A percentile compares a stretch with the other conserved stretches of the same genome.
Conservation (phyloP, 2,113 vertebrate species). For the Morone saxatilis region DNA sequence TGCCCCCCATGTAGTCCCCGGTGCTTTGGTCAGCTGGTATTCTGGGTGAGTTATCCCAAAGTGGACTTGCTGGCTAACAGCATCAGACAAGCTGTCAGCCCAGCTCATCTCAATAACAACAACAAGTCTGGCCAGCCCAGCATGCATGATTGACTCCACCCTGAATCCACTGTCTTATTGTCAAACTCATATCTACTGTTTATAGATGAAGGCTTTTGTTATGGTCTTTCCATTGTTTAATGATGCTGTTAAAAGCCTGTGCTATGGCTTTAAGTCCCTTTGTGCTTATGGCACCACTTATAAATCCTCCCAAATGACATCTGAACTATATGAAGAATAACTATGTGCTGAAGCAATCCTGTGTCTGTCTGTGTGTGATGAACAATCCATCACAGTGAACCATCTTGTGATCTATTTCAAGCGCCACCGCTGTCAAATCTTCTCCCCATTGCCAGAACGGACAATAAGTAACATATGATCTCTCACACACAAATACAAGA, state of each 20-base stretch:
- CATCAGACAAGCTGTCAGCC: slow-evolving; percentile 78
- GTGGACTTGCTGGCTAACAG: slow-evolving; percentile 67
- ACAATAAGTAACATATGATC: slow-evolving; percentile 66
- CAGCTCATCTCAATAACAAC: slow-evolving; percentile 73
- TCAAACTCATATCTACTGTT: slow-evolving; percentile 2
- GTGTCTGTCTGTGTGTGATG: not conserved
- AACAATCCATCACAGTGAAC: slow-evolving; percentile 37
- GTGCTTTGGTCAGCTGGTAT: slow-evolving; percentile 77
- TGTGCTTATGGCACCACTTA: not conserved
- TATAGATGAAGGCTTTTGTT: slow-evolving; percentile 4
- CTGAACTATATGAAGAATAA: slow-evolving; percentile 25
- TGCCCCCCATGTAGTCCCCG: slow-evolving; percentile 2
- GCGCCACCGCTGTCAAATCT: slow-evolving; percentile 23
- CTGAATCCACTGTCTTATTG: slow-evolving; percentile 28
- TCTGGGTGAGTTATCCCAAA: slow-evolving; percentile 76
- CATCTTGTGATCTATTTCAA: slow-evolving; percentile 25
- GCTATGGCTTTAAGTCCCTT: slow-evolving; percentile 8
- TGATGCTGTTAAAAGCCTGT: not conserved
- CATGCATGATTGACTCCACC: slow-evolving; percentile 59
- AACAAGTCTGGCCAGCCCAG: slow-evolving; percentile 60
- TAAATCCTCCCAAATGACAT: slow-evolving; percentile 3
- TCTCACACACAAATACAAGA: slow-evolving; percentile 33
- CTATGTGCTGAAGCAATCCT: not conserved
- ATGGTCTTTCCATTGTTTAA: not conserved
- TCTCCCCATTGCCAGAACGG: slow-evolving; percentile 5